Evolutionary conservation across 1,140 invertebrate genomes (phyloP).

Genomic region (Sycophaga agraensis): DNA sequence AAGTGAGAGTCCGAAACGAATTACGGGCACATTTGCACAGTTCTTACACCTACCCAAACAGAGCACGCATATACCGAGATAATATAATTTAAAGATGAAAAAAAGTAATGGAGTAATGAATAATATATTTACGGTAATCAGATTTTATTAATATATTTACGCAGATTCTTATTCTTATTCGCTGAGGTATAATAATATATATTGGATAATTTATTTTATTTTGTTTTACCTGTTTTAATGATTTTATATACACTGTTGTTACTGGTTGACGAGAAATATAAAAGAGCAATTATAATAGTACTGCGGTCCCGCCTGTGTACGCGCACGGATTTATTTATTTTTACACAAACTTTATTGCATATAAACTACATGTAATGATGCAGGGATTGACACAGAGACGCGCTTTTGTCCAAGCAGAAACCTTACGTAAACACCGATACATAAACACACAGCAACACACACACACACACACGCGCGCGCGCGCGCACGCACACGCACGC

Average conservation of each 20-base stretch:
- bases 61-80: conserved; percentile 39
- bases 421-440: not conserved
- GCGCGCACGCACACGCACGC: not conserved
- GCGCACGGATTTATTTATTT: conserved; percentile 38
- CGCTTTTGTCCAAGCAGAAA: not conserved
- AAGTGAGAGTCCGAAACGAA: conserved; percentile 7
- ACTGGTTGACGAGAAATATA: conserved; percentile 47
- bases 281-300: conserved; percentile 40
- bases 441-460: not conserved
- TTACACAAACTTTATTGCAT: conserved; percentile 32
- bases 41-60: conserved; percentile 47
- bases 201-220: conserved; percentile 56
- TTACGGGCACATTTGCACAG: conserved; percentile 49
- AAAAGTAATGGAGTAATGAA: too few species aligned
- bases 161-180: conserved; percentile 48
- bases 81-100: conserved; percentile 32
- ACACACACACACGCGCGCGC: not conserved
- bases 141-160: conserved; percentile 56
- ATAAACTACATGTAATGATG: conserved; percentile 25
- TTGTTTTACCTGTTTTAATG: conserved; percentile 59
- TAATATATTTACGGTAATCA: conserved; percentile 41
- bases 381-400: conserved; percentile 27
- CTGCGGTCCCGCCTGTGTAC: conserved; percentile 27
- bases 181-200: conserved; percentile 42
- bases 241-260: conserved; percentile 58